Base-by-base conservation (phyloP, 2,797 vertebrate species). In the Sebastes kiyomatsui region DNA sequence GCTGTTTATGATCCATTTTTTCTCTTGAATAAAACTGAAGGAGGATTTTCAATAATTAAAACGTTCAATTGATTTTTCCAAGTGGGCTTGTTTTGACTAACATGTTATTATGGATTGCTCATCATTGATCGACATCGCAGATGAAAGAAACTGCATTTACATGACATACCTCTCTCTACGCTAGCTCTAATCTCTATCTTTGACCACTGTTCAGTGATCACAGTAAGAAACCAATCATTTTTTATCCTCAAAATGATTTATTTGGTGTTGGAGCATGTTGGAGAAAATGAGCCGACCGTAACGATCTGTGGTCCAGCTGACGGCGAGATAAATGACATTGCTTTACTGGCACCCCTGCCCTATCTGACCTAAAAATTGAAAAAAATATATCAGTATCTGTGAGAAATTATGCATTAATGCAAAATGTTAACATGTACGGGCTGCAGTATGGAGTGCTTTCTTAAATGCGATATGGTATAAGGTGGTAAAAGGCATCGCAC, bases 161-260 rank as follows among this genome's bases (percentile, higher is more conserved):
- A 58, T 25, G 18, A 12, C 7, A 7, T 27, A 18, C 7, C 20
- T 52, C 64, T 72, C 30, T 70, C 38, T 4, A 9, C 7, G 25
- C 5, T 13, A 23, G n/a, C n/a, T 20, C 18, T 70, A 22, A 64
- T 68, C 14, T 71, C 52, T 11, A n/a, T 58, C 32, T 55, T 55
- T 4, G 3, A 55, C 23, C 23, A 27, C 32, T 62, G 23, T 25
- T 14, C 25, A 72, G 7, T 66, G 33, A 77, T 70, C 23, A 59
- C 25, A 32, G n/a, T 11, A 16, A 56, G 28, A 55, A 73, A 55
- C 23, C 38, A 35, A 67, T 75, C n/a, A 18, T 75, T 80, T 55
- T 68, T 76, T 42, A 69, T 72, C 62, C 75, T 75, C 67, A 82
- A 46, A 56, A 67, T 86, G 72, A 84, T 72, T 73, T 60, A 74